Conservation (phyloP, 2,797 vertebrate species). For the Spinus olivaceus region DNA sequence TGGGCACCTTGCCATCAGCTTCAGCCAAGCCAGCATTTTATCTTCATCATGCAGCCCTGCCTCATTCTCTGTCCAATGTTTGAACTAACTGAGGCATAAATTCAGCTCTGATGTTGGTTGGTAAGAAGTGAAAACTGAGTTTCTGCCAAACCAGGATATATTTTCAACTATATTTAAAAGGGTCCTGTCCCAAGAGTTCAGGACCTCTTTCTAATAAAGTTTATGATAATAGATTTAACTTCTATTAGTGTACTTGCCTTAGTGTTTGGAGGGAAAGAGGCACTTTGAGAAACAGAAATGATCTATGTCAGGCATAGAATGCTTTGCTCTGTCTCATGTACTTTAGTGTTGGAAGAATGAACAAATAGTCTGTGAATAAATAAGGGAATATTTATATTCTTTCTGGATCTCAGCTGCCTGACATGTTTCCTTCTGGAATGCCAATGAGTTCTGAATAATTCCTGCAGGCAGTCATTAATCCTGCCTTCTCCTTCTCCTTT, state of each 20-base stretch:
- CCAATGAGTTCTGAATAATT: slow-evolving; percentile 41
- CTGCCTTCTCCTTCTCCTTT: neutral
- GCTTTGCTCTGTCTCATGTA: slow-evolving; percentile 19
- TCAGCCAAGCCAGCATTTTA: slow-evolving; percentile 26
- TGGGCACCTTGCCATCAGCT: neutral
- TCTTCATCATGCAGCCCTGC: slow-evolving; percentile 15
- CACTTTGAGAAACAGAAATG: neutral
- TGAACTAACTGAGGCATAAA: slow-evolving; percentile 41
- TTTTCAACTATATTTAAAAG: slow-evolving; percentile 8
- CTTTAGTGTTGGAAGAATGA: slow-evolving; percentile 32
- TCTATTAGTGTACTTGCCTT: neutral
- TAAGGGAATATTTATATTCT: slow-evolving; percentile 50
- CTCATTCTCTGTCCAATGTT: slow-evolving; percentile 7
- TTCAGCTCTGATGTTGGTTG: slow-evolving; percentile 13
- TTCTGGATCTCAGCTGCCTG: neutral
- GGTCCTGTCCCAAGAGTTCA: slow-evolving; percentile 14
- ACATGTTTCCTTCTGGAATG: slow-evolving; percentile 20
- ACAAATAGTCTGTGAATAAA: slow-evolving; percentile 53
- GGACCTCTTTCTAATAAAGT: slow-evolving; percentile 32
- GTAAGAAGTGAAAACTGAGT: slow-evolving; percentile 18
- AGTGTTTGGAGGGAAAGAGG: neutral
- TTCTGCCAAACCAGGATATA: neutral
- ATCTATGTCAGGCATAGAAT: slow-evolving; percentile 33
- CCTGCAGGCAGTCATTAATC: slow-evolving; percentile 32
- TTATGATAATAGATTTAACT: slow-evolving; percentile 40